Conservation (phyloP, 1,140 invertebrate species). For the Drosophila orosa region DNA sequence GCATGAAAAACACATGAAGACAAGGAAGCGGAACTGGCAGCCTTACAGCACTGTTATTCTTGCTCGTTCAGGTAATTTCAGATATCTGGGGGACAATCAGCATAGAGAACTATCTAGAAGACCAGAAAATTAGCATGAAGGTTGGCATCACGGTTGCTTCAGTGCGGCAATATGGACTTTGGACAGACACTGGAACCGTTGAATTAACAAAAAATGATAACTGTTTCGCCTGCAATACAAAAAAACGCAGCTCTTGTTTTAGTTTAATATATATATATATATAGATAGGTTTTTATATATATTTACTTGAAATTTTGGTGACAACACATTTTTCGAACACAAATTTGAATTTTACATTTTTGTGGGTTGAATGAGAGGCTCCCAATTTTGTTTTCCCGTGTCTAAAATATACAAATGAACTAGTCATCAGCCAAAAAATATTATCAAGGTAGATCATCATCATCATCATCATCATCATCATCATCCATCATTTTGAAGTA, state of each 20-base stretch:
- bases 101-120: not conserved
- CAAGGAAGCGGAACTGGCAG: not conserved
- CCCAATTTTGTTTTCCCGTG: not conserved
- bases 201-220: no score
- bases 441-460: slow-evolving; percentile 1
- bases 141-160: not conserved
- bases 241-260: no score
- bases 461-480: no score
- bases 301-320: slow-evolving; percentile 8
- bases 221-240: no score
- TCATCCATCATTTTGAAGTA: slow-evolving; percentile 2
- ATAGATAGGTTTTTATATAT: slow-evolving; percentile 2
- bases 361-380: not conserved
- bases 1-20: not conserved
- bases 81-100: not conserved
- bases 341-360: slow-evolving; percentile 11
- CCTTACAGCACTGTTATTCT: not conserved
- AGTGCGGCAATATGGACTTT: not conserved
- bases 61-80: not conserved
- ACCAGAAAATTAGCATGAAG: not conserved
- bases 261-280: slow-evolving; percentile 1
- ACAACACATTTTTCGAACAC: not conserved
- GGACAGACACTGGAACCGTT: not conserved
- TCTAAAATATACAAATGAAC: slow-evolving; percentile 9
- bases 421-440: slow-evolving; percentile 13